These are phyloP conservation scores for Nephrocerus scutellatus DNA, from an alignment of 2,888 invertebrate genomes.

Conservation along the genomic window DNA sequence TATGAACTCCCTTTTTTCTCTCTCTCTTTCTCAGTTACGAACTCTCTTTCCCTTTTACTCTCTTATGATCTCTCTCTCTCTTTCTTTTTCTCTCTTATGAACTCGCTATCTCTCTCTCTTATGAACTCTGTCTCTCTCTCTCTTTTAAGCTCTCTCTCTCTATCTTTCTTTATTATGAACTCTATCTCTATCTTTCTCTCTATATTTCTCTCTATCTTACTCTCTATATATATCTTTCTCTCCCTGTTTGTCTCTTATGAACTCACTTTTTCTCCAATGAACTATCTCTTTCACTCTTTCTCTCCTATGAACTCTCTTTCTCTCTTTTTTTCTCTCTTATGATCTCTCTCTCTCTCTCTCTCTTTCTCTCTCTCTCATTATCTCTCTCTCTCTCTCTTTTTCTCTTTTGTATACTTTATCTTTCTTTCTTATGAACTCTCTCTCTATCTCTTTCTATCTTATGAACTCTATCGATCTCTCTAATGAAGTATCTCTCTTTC, in stretches of 20 bases:
- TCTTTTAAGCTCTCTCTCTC: too few species aligned
- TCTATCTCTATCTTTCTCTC: neutral
- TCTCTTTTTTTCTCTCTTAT: neutral
- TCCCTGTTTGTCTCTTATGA: neutral
- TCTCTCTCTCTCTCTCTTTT: neutral
- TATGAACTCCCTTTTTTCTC: neutral
- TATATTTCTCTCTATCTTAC: neutral
- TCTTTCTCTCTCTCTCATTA: neutral
- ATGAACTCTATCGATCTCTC: neutral
- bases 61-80: too few species aligned
- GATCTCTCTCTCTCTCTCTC: neutral
- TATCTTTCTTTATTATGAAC: neutral
- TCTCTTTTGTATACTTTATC: neutral
- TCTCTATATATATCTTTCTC: neutral
- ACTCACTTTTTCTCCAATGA: neutral
- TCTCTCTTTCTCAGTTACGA: neutral
- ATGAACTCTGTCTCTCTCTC: too few species aligned
- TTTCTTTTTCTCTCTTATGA: neutral
- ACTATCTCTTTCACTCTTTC: neutral
- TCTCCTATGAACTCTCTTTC: neutral
- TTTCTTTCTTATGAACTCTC: neutral
- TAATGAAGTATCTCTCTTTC: neutral
- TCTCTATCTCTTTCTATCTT: neutral
- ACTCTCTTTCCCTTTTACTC: neutral
- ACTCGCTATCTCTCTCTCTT: neutral